These are phyloP conservation scores for Xanthorhoe designata DNA, from an alignment of 2,888 invertebrate genomes.

Conservation along the genomic window DNA sequence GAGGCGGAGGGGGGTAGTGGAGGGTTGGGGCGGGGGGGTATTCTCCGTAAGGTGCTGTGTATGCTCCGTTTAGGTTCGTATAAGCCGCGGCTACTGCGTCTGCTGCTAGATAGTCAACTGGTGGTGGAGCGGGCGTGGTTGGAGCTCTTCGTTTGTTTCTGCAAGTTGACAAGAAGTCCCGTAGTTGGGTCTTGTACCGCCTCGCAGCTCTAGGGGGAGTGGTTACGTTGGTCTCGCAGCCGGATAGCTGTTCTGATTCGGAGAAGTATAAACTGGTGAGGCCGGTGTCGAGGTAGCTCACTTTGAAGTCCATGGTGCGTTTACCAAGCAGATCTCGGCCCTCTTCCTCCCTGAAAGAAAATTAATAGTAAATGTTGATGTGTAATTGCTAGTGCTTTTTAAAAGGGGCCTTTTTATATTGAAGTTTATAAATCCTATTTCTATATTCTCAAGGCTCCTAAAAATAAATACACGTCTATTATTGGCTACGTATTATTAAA, in stretches of 20 bases:
- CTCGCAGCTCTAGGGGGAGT: conserved; percentile 92
- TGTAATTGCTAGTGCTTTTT: neutral
- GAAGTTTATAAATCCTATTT: neutral
- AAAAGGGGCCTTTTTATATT: neutral
- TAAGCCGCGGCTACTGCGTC: conserved; percentile 92
- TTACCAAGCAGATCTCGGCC: conserved; percentile 98
- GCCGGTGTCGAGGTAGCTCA: conserved; percentile 97
- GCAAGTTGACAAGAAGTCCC: conserved; percentile 97
- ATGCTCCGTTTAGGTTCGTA: conserved; percentile 91
- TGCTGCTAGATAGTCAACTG: conserved; percentile 89
- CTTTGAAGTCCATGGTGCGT: conserved; percentile 99
- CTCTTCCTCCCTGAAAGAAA: conserved; percentile 95
- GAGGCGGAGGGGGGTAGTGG: conserved; percentile 88
- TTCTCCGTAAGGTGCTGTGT: conserved; percentile 91
- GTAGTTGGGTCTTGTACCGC: conserved; percentile 96
- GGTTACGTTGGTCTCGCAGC: conserved; percentile 87
- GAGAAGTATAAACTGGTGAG: conserved; percentile 96
- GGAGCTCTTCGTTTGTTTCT: conserved; percentile 90
- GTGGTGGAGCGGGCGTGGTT: conserved; percentile 86
- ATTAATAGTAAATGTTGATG: neutral
- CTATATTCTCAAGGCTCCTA: neutral
- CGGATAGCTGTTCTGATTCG: conserved; percentile 91
- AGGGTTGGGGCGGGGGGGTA: conserved; percentile 89
- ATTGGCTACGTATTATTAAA: no score
- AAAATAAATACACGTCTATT: no score